Evolutionary conservation across 2,113 vertebrate species (phyloP).

Genomic region (Chaetops frenatus): DNA sequence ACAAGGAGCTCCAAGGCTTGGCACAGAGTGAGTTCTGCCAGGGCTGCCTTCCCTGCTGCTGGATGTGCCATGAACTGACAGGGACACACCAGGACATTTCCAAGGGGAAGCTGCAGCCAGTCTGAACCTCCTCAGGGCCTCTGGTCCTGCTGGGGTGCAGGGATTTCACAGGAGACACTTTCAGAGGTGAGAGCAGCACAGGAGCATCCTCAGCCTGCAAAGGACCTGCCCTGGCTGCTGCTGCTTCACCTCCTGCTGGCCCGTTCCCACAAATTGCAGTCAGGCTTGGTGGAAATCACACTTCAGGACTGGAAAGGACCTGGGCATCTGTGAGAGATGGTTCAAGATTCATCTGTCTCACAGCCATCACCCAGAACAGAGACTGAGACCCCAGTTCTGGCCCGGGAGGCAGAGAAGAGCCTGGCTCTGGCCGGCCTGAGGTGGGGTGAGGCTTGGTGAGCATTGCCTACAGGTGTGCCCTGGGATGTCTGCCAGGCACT

Average conservation of each 20-base stretch:
- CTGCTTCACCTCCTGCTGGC: background rate
- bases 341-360: no score
- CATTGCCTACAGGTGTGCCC: no score
- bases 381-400: no score
- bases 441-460: no score
- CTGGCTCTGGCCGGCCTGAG: no score
- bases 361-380: no score
- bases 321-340: no score
- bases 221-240: background rate
- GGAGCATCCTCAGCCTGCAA: background rate
- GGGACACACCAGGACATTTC: background rate
- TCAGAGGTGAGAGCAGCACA: background rate
- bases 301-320: background rate
- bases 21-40: background rate
- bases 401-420: no score
- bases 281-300: background rate
- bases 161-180: background rate
- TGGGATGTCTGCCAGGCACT: no score
- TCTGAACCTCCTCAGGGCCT: background rate
- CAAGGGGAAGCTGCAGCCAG: background rate
- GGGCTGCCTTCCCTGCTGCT: background rate
- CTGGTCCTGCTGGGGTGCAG: background rate
- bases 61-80: background rate
- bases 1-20: background rate
- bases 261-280: background rate